phyloP scores from a whole-genome alignment of 2,888 invertebrate species.

The Poecilobothrus nobilitatus region DNA sequence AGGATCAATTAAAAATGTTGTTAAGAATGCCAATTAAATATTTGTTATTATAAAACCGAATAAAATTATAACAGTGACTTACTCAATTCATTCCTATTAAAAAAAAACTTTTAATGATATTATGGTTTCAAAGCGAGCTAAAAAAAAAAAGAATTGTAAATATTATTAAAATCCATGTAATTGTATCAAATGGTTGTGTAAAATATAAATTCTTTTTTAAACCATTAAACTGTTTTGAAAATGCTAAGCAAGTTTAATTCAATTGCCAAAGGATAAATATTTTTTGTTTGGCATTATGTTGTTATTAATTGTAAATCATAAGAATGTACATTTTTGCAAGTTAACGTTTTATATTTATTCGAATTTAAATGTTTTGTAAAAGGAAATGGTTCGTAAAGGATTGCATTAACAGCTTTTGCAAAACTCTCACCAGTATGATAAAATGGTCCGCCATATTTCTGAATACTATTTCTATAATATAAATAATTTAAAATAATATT shows the following conservation, averaged over 20 bases:
- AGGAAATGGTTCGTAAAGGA: background rate
- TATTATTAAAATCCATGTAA: background rate
- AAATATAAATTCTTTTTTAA: background rate
- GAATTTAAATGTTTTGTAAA: background rate
- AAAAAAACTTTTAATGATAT: no score
- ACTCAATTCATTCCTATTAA: background rate
- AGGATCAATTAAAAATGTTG: no score
- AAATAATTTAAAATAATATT: no score
- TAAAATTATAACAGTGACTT: background rate
- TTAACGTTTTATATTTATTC: background rate
- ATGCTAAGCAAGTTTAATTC: background rate
- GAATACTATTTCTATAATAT: background rate
- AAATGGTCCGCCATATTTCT: background rate
- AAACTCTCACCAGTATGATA: background rate
- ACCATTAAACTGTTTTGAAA: background rate
- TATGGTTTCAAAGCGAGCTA: background rate
- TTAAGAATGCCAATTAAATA: background rate
- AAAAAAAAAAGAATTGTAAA: background rate
- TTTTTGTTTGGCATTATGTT: background rate
- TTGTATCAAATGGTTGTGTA: background rate
- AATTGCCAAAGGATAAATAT: background rate
- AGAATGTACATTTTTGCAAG: background rate
- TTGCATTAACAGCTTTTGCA: background rate
- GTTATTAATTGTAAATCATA: background rate
- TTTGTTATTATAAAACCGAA: background rate